Evolutionary conservation across 2,888 invertebrate species (phyloP), one percentile per base, ranked within the genome.

Genomic region (Peribatodes rhomboidaria): DNA sequence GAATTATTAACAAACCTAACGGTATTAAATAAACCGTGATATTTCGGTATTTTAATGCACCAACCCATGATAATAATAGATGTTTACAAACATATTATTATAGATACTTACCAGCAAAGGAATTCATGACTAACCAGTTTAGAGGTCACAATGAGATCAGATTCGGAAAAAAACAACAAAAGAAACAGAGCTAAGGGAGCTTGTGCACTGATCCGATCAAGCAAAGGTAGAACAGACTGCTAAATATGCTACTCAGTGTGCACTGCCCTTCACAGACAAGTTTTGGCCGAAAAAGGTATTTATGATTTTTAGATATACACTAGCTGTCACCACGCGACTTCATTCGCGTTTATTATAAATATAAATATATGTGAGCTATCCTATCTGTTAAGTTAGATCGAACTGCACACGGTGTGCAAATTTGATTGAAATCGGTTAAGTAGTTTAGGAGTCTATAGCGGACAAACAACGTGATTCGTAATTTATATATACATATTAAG

Each of bases 91-190:
- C 57, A 22, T 63, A 60, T 69, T 35, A 67, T 67, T 65, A 64
- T 22, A 53, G 39, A 31, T 59, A 56, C n/a, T 20, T 35, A 60
- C 56, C 61, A 53, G 49, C 58, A 56, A 70, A 73, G 68, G 46
- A 63, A 47, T 53, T 61, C 68, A 63, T 67, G 63, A 66, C 65
- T 61, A 66, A 69, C 68, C 55, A 72, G 61, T 68, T 69, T 74
- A 72, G 69, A 80, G 80, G 79, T 80, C 76, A 76, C 27, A 69
- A 68, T 65, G 71, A 69, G 74, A 75, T 74, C 72, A 76, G 55
- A 67, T 62, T 72, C 69, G 52, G 41, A 66, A 67, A 69, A 69
- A 67, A 54, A 31, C 27, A 61, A 64, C 49, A 50, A 42, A 67
- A 60, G 50, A 61, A 65, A 62, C 55, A 14, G 14, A 49, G 50